Evolutionary conservation across 2,797 vertebrate genomes (phyloP).

Genomic region (Tadarida brasiliensis): DNA sequence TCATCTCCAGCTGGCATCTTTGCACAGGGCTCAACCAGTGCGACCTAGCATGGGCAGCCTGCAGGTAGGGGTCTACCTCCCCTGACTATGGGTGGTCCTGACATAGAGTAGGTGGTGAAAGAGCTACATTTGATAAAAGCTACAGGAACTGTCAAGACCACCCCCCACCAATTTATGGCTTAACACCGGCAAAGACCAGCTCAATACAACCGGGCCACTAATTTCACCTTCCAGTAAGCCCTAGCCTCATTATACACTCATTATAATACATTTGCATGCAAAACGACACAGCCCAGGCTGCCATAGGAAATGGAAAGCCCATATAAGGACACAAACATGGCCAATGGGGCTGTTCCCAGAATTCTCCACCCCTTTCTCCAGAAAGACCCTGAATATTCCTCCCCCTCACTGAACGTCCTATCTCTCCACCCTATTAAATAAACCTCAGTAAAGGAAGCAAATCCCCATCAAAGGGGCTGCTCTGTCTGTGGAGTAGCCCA

Average conservation of each 20-base stretch:
- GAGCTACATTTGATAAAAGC: neutral
- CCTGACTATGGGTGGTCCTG: rapidly evolving
- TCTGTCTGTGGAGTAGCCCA: neutral
- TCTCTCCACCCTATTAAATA: neutral
- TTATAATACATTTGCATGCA: neutral
- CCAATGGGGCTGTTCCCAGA: neutral
- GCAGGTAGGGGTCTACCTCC: neutral
- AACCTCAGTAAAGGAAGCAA: neutral
- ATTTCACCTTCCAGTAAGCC: neutral
- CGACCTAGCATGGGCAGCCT: rapidly evolving
- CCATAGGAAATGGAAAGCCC: neutral
- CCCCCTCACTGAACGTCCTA: neutral
- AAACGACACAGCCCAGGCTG: neutral
- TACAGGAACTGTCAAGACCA: neutral
- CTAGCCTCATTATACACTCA: neutral
- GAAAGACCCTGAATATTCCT: neutral
- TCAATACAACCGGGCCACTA: neutral
- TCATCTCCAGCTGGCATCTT: neutral
- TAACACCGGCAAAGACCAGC: neutral
- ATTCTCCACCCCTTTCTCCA: neutral
- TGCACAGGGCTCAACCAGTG: neutral
- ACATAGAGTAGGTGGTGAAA: neutral
- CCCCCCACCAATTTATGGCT: neutral
- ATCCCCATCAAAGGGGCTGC: neutral
- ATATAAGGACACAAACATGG: neutral